A percentile compares a stretch with the other conserved stretches of the same genome.
Conservation (phyloP, 2,888 invertebrate species). For the Urechis unicinctus region DNA sequence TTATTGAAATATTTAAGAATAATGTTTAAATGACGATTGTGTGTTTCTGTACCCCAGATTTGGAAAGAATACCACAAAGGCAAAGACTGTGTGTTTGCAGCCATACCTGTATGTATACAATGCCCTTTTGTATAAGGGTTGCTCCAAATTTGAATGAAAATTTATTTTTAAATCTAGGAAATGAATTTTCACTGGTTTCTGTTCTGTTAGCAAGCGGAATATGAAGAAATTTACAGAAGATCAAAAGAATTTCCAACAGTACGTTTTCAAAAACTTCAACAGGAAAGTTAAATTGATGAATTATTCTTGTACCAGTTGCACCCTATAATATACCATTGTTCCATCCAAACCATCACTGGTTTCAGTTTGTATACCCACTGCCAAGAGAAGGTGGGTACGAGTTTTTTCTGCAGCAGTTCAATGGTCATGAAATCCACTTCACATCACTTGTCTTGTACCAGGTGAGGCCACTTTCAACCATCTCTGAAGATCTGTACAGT, state of each 20-base stretch:
- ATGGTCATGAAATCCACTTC: slow-evolving; percentile 38
- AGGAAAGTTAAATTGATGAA: background rate
- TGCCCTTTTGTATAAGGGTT: background rate
- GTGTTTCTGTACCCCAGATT: slow-evolving; percentile 28
- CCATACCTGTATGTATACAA: slow-evolving; percentile 31
- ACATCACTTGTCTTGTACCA: slow-evolving; percentile 41
- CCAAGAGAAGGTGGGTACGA: slow-evolving; percentile 44
- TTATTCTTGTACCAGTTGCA: background rate
- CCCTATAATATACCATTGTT: background rate
- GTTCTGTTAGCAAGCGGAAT: slow-evolving; percentile 27
- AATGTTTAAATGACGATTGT: too few relatives aligned
- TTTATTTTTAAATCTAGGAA: background rate
- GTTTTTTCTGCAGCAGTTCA: slow-evolving; percentile 41
- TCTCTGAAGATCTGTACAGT: too few relatives aligned
- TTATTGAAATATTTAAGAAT: too few relatives aligned
- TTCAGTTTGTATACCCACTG: slow-evolving; percentile 45
- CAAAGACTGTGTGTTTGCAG: slow-evolving; percentile 41
- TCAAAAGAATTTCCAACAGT: slow-evolving; percentile 32
- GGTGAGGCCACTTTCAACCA: too few relatives aligned
- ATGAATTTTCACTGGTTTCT: slow-evolving; percentile 2
- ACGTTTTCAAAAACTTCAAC: slow-evolving; percentile 18
- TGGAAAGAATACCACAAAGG: slow-evolving; percentile 39
- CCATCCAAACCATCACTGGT: slow-evolving; percentile 3
- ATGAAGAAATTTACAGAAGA: slow-evolving; percentile 30
- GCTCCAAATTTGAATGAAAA: background rate